Conservation (phyloP, 2,113 vertebrate genomes). For the Cyphomyrus discorhynchus region DNA sequence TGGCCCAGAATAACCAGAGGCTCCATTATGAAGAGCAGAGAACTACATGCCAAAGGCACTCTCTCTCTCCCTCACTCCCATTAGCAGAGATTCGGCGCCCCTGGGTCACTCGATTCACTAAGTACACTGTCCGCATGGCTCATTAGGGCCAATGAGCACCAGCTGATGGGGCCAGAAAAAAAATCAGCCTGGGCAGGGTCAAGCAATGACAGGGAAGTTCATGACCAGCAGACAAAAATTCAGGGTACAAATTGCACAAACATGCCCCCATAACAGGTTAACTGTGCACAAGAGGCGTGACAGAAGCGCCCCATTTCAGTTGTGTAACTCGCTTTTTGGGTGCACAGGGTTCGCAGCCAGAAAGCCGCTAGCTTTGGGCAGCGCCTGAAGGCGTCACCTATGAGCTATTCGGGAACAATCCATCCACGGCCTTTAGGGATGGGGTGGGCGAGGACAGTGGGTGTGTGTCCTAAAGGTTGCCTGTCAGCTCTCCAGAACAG, state of each 20-base stretch:
- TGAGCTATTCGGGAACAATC: background rate
- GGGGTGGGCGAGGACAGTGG: background rate
- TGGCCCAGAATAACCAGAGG: conserved; percentile 12
- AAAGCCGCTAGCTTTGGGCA: background rate
- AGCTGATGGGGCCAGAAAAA: background rate
- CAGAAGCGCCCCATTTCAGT: background rate
- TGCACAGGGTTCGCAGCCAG: background rate
- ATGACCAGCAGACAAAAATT: background rate
- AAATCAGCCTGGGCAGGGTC: background rate
- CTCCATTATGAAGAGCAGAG: background rate
- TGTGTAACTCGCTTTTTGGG: background rate
- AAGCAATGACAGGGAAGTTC: background rate
- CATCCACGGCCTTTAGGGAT: background rate
- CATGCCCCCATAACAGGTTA: background rate
- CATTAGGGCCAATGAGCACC: background rate
- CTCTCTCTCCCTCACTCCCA: background rate
- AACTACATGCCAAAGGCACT: background rate
- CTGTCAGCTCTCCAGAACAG: background rate
- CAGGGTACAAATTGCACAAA: background rate
- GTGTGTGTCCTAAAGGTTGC: background rate
- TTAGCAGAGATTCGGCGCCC: background rate
- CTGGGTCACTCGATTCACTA: background rate
- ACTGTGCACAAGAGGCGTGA: background rate
- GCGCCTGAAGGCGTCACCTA: background rate
- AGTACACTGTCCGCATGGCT: background rate